Evolutionary conservation across 2,888 invertebrate species (phyloP), one percentile per base, ranked within the genome.

Genomic region (Seira sanloemensis): DNA sequence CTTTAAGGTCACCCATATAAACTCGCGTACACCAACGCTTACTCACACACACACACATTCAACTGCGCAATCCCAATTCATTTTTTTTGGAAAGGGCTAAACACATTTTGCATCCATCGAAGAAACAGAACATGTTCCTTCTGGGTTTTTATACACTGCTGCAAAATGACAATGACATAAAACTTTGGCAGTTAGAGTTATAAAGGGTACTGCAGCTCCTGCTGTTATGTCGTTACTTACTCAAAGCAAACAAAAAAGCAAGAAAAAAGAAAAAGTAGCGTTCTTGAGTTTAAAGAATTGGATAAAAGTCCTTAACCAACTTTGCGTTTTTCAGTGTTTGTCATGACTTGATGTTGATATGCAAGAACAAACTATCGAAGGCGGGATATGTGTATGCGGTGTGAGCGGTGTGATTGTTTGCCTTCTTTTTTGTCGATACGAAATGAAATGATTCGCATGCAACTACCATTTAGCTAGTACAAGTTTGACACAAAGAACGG

Each of bases 1-100:
- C 16, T 68, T 65, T 83, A 83, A 83, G 83, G 83, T 77, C 73
- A 62, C 77, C 46, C 72, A 82, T 67, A 27, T 58, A 58, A 58
- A 58, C n/a, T 58, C 18, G 7, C 58, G n/a, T n/a, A n/a, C n/a
- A n/a, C n/a, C n/a, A n/a, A n/a, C n/a, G n/a, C n/a, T n/a, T n/a
- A n/a, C n/a, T n/a, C n/a, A n/a, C n/a, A 18, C 7, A 58, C 16
- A 58, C 58, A 58, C 58, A 4, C 18, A 58, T 58, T 7, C 58
- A n/a, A 19, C 37, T 27, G 62, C 37, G 68, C 26, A 50, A 69
- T 71, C 26, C n/a, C 58, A 74, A 62, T 77, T 78, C 37, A 54
- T 66, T 83, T 68, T 46, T 37, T 50, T 75, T 75, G 81, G 81
- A 75, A 75, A 75, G 75, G n/a, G 72, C 54, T 37, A 73, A 24